Base-by-base conservation (phyloP, 2,888 invertebrate species). In the Gisinianus flammeolus region DNA sequence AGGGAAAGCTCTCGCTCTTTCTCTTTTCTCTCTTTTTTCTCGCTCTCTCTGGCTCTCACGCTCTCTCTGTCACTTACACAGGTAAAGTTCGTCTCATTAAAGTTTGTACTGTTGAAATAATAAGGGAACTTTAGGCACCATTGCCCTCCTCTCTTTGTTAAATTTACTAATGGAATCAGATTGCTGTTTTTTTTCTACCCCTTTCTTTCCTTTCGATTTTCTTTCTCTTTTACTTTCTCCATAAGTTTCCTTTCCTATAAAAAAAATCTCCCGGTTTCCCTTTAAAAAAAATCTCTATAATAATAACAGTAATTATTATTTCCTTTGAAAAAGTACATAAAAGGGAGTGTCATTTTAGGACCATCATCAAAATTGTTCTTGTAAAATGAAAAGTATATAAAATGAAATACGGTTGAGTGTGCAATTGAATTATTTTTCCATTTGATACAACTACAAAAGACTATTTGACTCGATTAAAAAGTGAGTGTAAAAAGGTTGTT, bases 81-180 rank as follows among this genome's bases (percentile, higher is more conserved):
- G 69, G 69, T 69, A 69, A 69, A 69, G 69, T 69, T 69, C 6
- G 10, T 69, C 69, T 69, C 69, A 69, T 69, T 69, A 44, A 69
- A 69, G 44, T 69, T 44, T 24, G 6, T n/a, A 35, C 68, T 68
- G 68, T 68, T 68, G 68, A 68, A 68, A 68, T 68, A 68, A 68
- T 68, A 68, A 68, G 19, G 10, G 10, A 68, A 68, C 68, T 31
- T 68, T 35, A 19, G 33, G 22, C 31, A 26, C 28, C 66, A 66
- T 12, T 66, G 22, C 12, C 24, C 24, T 44, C 19, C 8, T 44
- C 44, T 44, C 66, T 66, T 66, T 33, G 26, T 33, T 24, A 68
- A 68, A 68, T 44, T 69, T 69, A 69, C 69, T 69, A 35, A 69
- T 68, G 68, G 68, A 68, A 68, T 68, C 68, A 68, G 35, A 68